Base-by-base conservation (phyloP, 2,797 vertebrate genomes). In the Paedocypris micromegethes region DNA sequence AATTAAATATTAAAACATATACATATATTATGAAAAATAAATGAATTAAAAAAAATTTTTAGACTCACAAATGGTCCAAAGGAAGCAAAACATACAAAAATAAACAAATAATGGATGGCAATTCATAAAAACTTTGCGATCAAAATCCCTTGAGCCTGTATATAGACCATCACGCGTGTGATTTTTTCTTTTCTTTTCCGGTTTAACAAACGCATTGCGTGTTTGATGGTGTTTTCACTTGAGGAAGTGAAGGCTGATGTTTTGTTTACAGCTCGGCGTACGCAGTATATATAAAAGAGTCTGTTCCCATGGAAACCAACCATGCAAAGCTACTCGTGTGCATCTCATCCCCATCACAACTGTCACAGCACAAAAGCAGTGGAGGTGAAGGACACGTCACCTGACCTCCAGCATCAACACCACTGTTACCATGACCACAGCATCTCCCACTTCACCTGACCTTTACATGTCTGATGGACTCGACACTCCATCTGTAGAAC, bases 311-410 rank as follows among this genome's bases (percentile, higher is more conserved):
- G 81, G 83, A 76, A 78, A 72, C 81, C 56, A 67, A 61, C 72
- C 75, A 73, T 76, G 71, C 72, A 73, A 77, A 73, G 47, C 75
- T 71, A 79, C 83, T 88, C 82, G 81, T 82, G 23, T 74, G 39
- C 74, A 55, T 63, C 76, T 86, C 81, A 74, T 78, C 66, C 65
- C 79, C 58, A 79, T 86, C 80, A 85, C 73, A 58, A 71, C 76
- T 83, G 83, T 86, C 81, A 81, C 80, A 85, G 79, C 80, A 80
- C 78, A 63, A 74, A 23, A 23, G 23, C 23, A 23, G 23, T 23
- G 23, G 23, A 23, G 23, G 23, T 23, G 23, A 23, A 23, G 23
- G 23, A 23, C 23, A 23, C 7, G 8, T 62, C 7, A 58, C 71
- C 50, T 5, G 57, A 38, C 5, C n/a, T 3, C 63, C 58, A 63